Base-by-base conservation (phyloP, 53 echinoderm and acorn worm genomes). In the Patiria pectinifera region DNA sequence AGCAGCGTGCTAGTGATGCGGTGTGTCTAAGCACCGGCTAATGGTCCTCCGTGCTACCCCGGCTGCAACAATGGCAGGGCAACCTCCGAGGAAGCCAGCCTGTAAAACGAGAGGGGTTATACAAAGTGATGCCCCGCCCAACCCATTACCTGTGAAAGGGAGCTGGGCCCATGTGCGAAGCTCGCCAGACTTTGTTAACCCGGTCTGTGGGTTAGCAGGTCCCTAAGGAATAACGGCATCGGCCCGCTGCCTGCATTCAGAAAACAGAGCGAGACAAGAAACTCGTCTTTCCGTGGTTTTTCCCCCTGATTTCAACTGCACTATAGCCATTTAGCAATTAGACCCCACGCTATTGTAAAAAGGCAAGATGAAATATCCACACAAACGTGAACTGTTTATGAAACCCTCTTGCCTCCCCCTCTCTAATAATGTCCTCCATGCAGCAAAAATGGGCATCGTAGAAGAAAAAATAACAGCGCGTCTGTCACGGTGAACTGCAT, bases 51-150 rank as follows among this genome's bases (percentile, higher is more conserved):
- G 71, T 85, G 77, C 85, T 78, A 85, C 18, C 85, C 85, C 78
- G 24, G 60, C 16, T 22, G 70, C 46, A 76, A 92, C 76, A 84
- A 92, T 85, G 44, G 62, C 85, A 19, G 19, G 44, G 63, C 70
- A 86, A 69, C 48, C 86, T 70, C 45, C 80, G 70, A 23, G 92
- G 86, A 78, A 92, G 85, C 78, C 80, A 66, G 92, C 49, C 92
- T 92, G 92, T 92, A 92, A 92, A 86, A n/a, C 49, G 92, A 92
- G 92, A 92, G 86, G 79, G 86, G 58, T 48, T 69, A 69, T 70
- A 92, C 86, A 86, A 92, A 92, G 86, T 71, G 81, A 86, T 69
- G 92, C 86, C 92, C 92, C 92, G 86, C 92, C 92, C 92, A 92
- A 92, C 86, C 92, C 92, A 92, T 92, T 92, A 92, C 92, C 92